Evolutionary conservation across 2,797 vertebrate species (phyloP).

Genomic region (Pygocentrus nattereri): DNA sequence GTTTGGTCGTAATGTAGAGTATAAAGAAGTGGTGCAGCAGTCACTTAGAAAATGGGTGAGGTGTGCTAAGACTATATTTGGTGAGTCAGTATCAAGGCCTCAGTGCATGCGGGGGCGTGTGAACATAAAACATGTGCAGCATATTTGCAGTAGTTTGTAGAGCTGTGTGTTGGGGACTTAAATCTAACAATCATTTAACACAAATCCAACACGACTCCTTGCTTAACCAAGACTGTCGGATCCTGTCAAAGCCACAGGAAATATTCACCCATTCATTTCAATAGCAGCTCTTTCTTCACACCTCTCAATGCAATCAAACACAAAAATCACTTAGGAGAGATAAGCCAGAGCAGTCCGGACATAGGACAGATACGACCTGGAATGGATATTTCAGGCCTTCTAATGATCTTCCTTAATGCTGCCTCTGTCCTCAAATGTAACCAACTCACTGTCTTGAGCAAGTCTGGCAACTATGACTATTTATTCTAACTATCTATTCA

Average conservation of each 20-base stretch:
- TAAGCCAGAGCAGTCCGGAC: conserved; percentile 44
- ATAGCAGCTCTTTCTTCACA: conserved; percentile 34
- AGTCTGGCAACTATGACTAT: not conserved
- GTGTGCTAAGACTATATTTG: conserved; percentile 27
- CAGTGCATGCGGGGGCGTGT: conserved; percentile 14
- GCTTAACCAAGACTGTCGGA: conserved; percentile 15
- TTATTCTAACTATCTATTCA: too few relatives aligned
- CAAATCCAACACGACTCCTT: conserved; percentile 18
- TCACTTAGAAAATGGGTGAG: conserved; percentile 46
- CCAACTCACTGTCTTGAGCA: not conserved
- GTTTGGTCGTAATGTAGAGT: not conserved
- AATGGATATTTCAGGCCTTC: conserved; percentile 16
- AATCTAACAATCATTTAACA: conserved; percentile 25
- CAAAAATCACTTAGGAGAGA: conserved; percentile 44
- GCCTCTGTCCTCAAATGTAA: not conserved
- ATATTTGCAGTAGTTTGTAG: conserved; percentile 38
- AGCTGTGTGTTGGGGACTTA: not conserved
- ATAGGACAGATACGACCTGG: conserved; percentile 32
- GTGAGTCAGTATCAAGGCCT: conserved; percentile 12
- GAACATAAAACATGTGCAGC: conserved; percentile 26
- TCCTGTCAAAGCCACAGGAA: conserved; percentile 17
- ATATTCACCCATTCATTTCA: not conserved
- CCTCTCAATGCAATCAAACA: conserved; percentile 33
- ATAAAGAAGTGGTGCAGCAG: conserved; percentile 44
- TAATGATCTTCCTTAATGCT: not conserved